phyloP scores from a whole-genome alignment of 2,797 vertebrate genomes.

The Alosa sapidissima region DNA sequence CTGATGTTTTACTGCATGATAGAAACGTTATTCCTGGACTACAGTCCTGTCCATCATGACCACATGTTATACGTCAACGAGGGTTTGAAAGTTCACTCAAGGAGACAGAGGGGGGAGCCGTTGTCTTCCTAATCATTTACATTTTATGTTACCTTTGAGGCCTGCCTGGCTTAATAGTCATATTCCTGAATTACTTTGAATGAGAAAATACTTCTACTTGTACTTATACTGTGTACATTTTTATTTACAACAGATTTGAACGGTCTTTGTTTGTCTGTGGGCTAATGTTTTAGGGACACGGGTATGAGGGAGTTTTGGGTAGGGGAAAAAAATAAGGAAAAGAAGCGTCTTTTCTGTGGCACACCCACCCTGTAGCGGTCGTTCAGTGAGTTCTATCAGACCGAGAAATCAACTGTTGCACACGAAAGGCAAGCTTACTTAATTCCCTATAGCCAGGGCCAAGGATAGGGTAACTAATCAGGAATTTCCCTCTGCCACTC shows the following conservation, averaged over 20 bases:
- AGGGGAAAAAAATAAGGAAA: neutral
- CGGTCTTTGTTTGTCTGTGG: neutral
- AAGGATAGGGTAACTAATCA: slow-evolving; percentile 82
- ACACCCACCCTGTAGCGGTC: slow-evolving; percentile 50
- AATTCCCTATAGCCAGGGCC: slow-evolving; percentile 61
- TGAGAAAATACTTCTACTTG: neutral
- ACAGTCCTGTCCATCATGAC: neutral
- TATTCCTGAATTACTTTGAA: neutral
- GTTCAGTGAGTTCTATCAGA: slow-evolving; percentile 40
- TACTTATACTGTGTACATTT: neutral
- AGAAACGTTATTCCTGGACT: neutral
- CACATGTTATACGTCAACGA: neutral
- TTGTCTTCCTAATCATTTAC: slow-evolving; percentile 53
- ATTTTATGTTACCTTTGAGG: neutral
- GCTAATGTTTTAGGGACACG: neutral
- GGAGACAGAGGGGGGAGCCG: slow-evolving; percentile 70
- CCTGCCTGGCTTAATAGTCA: neutral
- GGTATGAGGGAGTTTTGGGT: neutral
- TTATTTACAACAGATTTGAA: neutral
- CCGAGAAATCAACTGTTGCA: slow-evolving; percentile 52
- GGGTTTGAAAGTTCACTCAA: slow-evolving; percentile 41
- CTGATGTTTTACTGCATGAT: neutral
- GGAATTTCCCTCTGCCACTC: slow-evolving; percentile 82
- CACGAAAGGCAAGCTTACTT: slow-evolving; percentile 46
- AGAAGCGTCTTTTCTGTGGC: slow-evolving; percentile 28